Base-by-base conservation (phyloP, 2,797 vertebrate genomes). In the Acridotheres tristis region DNA sequence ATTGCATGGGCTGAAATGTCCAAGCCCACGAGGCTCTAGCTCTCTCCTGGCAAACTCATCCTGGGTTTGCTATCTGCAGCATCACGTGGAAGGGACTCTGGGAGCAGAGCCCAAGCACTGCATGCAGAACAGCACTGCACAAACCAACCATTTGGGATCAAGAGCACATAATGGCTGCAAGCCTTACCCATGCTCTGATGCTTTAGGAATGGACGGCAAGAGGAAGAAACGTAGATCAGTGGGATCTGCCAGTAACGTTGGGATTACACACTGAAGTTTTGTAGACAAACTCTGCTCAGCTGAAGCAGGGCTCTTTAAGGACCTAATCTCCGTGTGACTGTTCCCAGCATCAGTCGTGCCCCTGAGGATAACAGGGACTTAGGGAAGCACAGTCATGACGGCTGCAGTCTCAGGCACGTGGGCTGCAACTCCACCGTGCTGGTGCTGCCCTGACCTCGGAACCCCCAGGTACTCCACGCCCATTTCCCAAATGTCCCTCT, bases 291-390 rank as follows among this genome's bases (percentile, higher is more conserved):
- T 67, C 40, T 40, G 58, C 71, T 55, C 2, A 0, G n/a, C 6
- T 81, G 75, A 42, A 36, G 40, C 27, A 20, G 72, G 75, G 85
- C 66, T 71, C 92, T 97, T 93, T 85, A 86, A 90, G 76, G 72
- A 57, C 38, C 61, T 95, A 94, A 97, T 95, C 96, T 90, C 93
- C 30, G 34, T 89, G 94, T 75, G 94, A 95, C 76, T 75, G 81
- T 17, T 95, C 87, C 71, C 82, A 95, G 93, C 73, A 42, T 7
- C 73, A 81, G 62, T 59, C 10, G 0, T 88, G 81, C 62, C 85
- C 72, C 63, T 40, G 55, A 3, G 16, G 92, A 87, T 90, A 91
- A 91, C 16, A 42, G 27, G 53, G 67, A 27, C 43, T 86, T 82
- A 89, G 65, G 75, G 65, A 95, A 89, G 91, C 71, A 42, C 38